Conservation (phyloP, 2,113 vertebrate species). For the Pica pica region DNA sequence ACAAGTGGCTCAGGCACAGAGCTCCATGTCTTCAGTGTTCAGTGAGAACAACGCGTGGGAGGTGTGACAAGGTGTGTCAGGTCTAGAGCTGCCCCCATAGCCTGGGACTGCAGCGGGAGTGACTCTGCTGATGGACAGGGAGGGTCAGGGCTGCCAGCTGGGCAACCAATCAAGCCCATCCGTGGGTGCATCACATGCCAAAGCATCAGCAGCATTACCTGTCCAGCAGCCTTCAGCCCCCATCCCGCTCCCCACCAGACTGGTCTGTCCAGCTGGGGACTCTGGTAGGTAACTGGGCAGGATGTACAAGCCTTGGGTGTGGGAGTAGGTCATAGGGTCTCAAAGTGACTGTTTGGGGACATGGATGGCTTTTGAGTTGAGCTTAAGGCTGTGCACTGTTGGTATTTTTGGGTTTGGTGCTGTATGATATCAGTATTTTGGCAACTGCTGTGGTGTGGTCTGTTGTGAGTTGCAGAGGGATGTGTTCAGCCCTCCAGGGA, state of each 20-base stretch:
- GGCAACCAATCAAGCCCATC: not conserved
- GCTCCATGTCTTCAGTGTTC: not conserved
- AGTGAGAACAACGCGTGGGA: rapidly evolving
- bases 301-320: not conserved
- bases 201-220: not conserved
- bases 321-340: not conserved
- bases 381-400: not conserved
- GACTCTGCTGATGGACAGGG: not conserved
- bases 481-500: not conserved
- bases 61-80: not conserved
- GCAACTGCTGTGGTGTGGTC: rapidly evolving
- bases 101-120: rapidly evolving
- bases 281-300: not conserved
- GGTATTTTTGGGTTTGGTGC: not conserved
- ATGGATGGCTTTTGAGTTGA: not conserved
- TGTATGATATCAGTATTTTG: not conserved
- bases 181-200: not conserved
- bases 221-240: not conserved
- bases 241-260: rapidly evolving
- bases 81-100: not conserved
- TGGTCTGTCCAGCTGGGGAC: not conserved
- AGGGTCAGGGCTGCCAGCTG: not conserved
- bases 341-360: not conserved
- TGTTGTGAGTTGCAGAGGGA: not conserved
- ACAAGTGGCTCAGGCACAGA: not conserved